Evolutionary conservation across 2,113 vertebrate species (phyloP).

Genomic region (Diadophis punctatus): DNA sequence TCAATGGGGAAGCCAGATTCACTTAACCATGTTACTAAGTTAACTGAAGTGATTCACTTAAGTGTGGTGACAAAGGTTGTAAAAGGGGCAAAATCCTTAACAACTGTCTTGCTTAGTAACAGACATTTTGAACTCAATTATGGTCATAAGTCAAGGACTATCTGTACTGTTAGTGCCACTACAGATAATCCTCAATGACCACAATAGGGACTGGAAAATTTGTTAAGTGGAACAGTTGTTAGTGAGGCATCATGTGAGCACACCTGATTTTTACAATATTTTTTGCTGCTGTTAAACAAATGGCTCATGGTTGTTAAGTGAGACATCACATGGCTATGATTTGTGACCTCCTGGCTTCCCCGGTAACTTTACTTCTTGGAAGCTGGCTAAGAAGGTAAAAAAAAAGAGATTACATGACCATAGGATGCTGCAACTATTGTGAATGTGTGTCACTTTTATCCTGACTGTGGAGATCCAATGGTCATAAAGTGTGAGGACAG

Average conservation of each 20-base stretch:
- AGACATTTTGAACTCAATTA: neutral
- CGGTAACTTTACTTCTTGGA: neutral
- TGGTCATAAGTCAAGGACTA: neutral
- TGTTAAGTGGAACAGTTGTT: neutral
- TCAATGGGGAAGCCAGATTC: neutral
- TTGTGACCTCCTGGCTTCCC: neutral
- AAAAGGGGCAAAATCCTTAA: neutral
- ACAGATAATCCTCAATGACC: neutral
- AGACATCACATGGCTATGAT: neutral
- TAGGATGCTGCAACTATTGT: neutral
- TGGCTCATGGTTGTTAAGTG: neutral
- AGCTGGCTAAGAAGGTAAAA: neutral
- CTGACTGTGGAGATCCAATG: neutral
- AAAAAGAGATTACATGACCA: neutral
- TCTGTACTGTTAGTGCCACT: neutral
- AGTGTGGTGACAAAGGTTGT: neutral
- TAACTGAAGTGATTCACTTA: neutral
- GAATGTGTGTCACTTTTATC: neutral
- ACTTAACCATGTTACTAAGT: neutral
- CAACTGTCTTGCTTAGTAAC: neutral
- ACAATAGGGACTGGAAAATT: neutral
- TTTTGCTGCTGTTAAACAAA: neutral
- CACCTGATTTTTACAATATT: neutral
- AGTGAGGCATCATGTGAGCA: neutral
- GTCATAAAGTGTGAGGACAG: neutral